Evolutionary conservation across 1,140 invertebrate genomes (phyloP), one percentile per base, ranked within the genome.

Genomic region (Acromyrmex echinatior): DNA sequence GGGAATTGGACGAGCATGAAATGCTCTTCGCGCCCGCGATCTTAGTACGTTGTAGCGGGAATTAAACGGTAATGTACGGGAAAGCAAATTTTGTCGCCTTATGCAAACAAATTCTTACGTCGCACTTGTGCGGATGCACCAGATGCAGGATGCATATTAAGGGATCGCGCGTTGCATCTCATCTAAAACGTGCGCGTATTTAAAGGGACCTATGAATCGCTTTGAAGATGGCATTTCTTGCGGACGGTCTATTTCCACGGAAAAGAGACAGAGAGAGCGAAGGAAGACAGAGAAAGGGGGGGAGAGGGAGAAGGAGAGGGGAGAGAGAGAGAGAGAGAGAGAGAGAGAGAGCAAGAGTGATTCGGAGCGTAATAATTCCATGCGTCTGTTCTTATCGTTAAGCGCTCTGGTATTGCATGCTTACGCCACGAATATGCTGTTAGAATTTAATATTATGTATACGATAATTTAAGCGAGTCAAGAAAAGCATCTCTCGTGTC

Each of bases 371-470:
- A 81, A 81, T 81, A 73, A 81, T 81, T 81, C 51, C 21, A 0
- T 31, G 31, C 49, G 31, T 81, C 66, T 81, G 79, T 81, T 81
- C 66, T 81, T 81, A 81, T 71, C 79, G 51, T 73, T 58, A 71
- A 73, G 66, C 56, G 66, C 62, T 49, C 21, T 73, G 49, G 10
- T 81, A 73, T 45, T 73, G 31, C 68, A 58, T n/a, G 31, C 63
- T 70, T 81, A 56, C 18, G 25, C 49, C 31, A 58, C 31, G 78
- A 73, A 81, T 21, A 71, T 58, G 66, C 79, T 81, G 78, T 70
- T 81, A 81, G 65, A 81, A 81, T 71, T 81, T 81, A 81, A 81
- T 81, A 73, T 81, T 81, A 81, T 73, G n/a, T 58, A 71, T 21
- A 35, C 79, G 51, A 62, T 81, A 56, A 56, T 73, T 71, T 56